These are phyloP conservation scores for Stictocephala bisonia DNA, from an alignment of 2,888 invertebrate species.

Conservation along the genomic window DNA sequence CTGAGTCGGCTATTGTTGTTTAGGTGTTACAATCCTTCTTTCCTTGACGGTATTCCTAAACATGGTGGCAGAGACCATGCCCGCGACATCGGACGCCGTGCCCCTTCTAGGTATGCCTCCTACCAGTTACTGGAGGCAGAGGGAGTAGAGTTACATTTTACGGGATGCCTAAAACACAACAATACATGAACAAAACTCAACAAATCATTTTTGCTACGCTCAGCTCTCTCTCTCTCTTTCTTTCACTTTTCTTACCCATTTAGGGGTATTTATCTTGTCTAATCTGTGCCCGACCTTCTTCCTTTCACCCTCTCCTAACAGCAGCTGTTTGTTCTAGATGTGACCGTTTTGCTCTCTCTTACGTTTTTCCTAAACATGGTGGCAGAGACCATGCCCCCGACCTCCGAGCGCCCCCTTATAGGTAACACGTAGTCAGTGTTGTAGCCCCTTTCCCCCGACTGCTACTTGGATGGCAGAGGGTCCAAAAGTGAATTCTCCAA, in stretches of 20 bases:
- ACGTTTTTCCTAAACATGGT: conserved; percentile 73
- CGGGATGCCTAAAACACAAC: no score
- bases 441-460: conserved; percentile 50
- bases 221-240: no score
- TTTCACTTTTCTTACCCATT: no score
- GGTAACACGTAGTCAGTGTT: conserved; percentile 63
- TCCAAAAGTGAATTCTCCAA: conserved; percentile 29
- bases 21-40: conserved; percentile 96
- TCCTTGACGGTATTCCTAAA: conserved; percentile 98
- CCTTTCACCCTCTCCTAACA: conserved; percentile 38
- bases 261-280: conserved; percentile 39
- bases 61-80: conserved; percentile 99
- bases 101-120: conserved; percentile 58
- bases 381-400: conserved; percentile 72
- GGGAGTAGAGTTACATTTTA: no score
- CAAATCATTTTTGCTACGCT: no score
- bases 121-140: conserved; percentile 55
- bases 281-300: conserved; percentile 4
- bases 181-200: no score
- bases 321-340: conserved; percentile 64
- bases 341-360: conserved; percentile 71
- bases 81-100: conserved; percentile 86
- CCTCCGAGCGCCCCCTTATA: conserved; percentile 73
- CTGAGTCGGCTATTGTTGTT: conserved; percentile 58
- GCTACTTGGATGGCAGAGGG: conserved; percentile 62